These are phyloP conservation scores for Cremastinae sp. DNA, from an alignment of 2,888 invertebrate genomes.

Conservation along the genomic window DNA sequence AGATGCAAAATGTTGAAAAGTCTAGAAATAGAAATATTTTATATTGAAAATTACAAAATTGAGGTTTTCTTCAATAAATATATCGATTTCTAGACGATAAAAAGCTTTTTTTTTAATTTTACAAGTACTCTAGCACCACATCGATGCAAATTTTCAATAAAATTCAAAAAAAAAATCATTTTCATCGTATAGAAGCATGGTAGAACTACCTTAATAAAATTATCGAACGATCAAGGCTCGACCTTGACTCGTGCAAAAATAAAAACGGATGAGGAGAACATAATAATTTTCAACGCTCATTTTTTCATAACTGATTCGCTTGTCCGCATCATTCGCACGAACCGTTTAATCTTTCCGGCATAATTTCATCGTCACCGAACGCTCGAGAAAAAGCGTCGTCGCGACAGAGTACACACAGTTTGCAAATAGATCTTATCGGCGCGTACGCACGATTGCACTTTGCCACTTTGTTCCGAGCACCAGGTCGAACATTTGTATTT, in stretches of 20 bases:
- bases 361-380: slow-evolving; percentile 15
- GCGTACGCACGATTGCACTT: slow-evolving; percentile 2
- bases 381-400: slow-evolving; percentile 11
- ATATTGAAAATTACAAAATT: no score
- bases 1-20: no score
- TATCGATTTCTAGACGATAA: no score
- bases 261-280: background rate
- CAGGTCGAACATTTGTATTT: slow-evolving; percentile 16
- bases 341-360: slow-evolving; percentile 6
- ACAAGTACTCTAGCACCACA: no score
- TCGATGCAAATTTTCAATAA: no score
- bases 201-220: no score
- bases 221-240: slow-evolving; percentile 53
- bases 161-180: no score
- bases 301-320: slow-evolving; percentile 32
- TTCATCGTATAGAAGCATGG: no score
- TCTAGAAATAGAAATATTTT: no score
- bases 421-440: slow-evolving; percentile 24
- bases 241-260: background rate
- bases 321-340: slow-evolving; percentile 44
- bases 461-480: background rate
- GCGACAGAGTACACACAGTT: slow-evolving; percentile 12
- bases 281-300: no score
- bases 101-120: no score
- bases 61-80: no score